Evolutionary conservation across 35 echinoderm and acorn worm species (phyloP), one percentile per base, ranked within the genome.

Genomic region (Patiria miniata): DNA sequence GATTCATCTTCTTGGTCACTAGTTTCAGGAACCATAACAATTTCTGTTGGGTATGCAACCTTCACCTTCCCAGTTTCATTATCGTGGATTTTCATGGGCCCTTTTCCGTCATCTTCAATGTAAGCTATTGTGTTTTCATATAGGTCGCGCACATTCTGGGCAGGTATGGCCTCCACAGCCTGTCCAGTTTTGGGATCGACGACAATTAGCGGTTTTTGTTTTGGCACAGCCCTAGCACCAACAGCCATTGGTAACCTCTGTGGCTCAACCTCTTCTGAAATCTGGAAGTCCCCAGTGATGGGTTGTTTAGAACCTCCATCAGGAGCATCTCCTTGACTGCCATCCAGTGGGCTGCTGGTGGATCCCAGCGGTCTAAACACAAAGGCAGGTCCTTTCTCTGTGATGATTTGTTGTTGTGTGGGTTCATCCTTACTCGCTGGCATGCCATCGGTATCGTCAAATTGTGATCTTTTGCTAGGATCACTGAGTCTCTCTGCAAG

Each of bases 331-430:
- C 83, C 83, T 60, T 53, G 26, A 60, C 57, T 16, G 16, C 82
- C 82, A 40, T 86, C 53, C 78, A 68, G 80, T 38, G 54, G 51
- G 34, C 78, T 79, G 22, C 44, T 53, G 32, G 50, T 32, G n/a
- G 77, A 86, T 18, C 76, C 40, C 8, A 91, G 57, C 30, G 93
- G 93, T 34, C 81, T 91, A 7, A 95, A 68, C 12, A 91, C 80
- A 84, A 40, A 95, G 26, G 93, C 93, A 37, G 84, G 93, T 16
- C 93, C 93, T 55, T 91, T 59, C 16, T 91, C 78, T 73, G 93
- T 95, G 26, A 94, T 39, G 32, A 90, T 83, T 56, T 90, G 88
- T 51, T 84, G 23, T 23, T 77, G 58, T 19, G 38, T 50, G 29
- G 54, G 82, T 36, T 34, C 18, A 57, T 84, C 15, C 30, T 37